A percentile compares a stretch with the other conserved stretches of the same genome.
These are phyloP conservation scores for Aporophyla lueneburgensis DNA, from an alignment of 2,888 invertebrate genomes.

Conservation along the genomic window DNA sequence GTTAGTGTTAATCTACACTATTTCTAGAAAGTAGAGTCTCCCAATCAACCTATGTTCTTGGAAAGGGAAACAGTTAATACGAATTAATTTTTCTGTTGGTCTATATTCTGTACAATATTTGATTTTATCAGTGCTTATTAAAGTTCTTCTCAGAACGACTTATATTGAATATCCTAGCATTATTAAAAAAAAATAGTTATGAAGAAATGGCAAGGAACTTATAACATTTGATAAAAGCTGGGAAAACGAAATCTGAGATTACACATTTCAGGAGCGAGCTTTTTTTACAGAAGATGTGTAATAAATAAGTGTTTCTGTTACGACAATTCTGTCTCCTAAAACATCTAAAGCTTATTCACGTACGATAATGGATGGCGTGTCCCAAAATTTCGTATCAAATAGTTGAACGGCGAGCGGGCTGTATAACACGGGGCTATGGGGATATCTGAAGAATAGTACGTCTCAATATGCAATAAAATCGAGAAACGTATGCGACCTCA, in stretches of 20 bases:
- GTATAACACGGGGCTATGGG: constrained; percentile 77
- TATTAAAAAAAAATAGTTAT: neutral
- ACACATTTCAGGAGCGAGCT: neutral
- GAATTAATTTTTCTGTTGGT: neutral
- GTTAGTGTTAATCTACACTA: no score
- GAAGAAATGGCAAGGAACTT: no score
- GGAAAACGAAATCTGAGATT: constrained; percentile 11
- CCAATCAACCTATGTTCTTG: neutral
- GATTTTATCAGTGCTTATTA: neutral
- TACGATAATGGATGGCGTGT: constrained; percentile 63
- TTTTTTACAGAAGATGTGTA: constrained; percentile 27
- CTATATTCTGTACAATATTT: neutral
- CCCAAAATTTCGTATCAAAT: constrained; percentile 75
- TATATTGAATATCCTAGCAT: neutral
- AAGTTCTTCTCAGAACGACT: neutral
- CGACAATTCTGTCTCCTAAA: constrained; percentile 45
- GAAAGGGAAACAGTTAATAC: constrained; percentile 7
- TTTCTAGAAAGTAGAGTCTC: neutral
- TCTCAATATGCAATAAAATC: constrained; percentile 90
- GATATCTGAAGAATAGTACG: constrained; percentile 86
- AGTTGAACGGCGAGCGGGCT: constrained; percentile 78
- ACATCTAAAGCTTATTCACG: constrained; percentile 42
- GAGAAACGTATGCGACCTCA: constrained; percentile 86
- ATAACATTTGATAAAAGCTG: constrained; percentile 4
- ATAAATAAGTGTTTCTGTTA: constrained; percentile 56